Percentiles rank a stretch among this genome's conserved stretches.
phyloP scores from a whole-genome alignment of 2,888 invertebrate species.

The Watsonalla cultraria region DNA sequence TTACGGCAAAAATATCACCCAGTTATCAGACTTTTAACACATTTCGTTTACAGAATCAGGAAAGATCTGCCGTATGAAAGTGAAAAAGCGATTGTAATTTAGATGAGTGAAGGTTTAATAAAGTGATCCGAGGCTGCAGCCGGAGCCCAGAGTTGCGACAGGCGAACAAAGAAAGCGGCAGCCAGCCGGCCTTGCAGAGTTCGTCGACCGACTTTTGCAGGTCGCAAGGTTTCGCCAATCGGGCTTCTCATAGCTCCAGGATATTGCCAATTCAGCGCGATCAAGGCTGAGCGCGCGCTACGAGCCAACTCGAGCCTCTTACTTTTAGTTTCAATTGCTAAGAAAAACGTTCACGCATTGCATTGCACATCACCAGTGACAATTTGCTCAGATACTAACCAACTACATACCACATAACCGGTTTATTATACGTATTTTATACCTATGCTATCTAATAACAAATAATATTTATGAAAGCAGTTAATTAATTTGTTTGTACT shows the following conservation, averaged over 20 bases:
- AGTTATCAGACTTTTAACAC: no score
- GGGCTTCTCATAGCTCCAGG: slow-evolving; percentile 75
- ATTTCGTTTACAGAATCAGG: not conserved
- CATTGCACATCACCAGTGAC: slow-evolving; percentile 18
- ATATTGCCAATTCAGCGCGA: slow-evolving; percentile 76
- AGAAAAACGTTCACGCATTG: slow-evolving; percentile 41
- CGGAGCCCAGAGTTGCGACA: slow-evolving; percentile 63
- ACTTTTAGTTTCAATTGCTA: slow-evolving; percentile 55
- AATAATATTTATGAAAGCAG: no score
- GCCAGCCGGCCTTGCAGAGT: slow-evolving; percentile 70
- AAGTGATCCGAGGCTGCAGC: slow-evolving; percentile 65
- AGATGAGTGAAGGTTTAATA: slow-evolving; percentile 70
- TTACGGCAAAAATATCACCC: no score
- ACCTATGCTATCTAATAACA: no score
- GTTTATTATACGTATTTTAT: no score
- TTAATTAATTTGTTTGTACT: no score
- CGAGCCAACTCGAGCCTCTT: slow-evolving; percentile 51
- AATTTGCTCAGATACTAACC: not conserved
- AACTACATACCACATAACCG: slow-evolving; percentile 1
- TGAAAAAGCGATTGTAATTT: slow-evolving; percentile 44
- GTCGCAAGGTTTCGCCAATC: slow-evolving; percentile 78
- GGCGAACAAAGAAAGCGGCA: slow-evolving; percentile 75
- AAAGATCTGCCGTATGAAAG: slow-evolving; percentile 3
- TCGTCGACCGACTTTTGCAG: slow-evolving; percentile 77
- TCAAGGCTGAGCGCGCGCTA: slow-evolving; percentile 66